These are phyloP conservation scores for Cyprinella venusta DNA, from an alignment of 2,797 vertebrate species.

Conservation along the genomic window DNA sequence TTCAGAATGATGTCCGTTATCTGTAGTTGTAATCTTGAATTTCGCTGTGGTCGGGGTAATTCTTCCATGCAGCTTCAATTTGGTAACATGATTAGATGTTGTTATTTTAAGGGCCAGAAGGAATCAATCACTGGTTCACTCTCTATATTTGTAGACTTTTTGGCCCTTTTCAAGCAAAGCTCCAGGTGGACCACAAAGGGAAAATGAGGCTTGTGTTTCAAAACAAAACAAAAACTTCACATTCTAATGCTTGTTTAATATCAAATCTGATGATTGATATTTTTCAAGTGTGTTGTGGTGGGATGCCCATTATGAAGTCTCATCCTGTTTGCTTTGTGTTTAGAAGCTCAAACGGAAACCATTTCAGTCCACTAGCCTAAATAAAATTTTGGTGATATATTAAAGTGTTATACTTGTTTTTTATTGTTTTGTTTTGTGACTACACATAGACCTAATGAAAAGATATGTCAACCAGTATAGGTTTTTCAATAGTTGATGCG, in stretches of 20 bases:
- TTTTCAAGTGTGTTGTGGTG: constrained; percentile 3
- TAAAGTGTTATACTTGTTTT: constrained; percentile 9
- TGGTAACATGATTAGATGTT: constrained; percentile 43
- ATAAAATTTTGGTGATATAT: constrained; percentile 53
- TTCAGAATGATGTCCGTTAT: constrained; percentile 35
- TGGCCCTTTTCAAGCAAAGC: constrained; percentile 14
- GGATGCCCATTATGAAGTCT: not conserved
- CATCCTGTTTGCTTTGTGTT: not conserved
- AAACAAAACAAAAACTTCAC: not conserved
- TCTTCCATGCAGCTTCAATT: constrained; percentile 39
- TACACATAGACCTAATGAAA: not conserved
- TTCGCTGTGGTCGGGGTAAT: constrained; percentile 37
- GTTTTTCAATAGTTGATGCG: not conserved
- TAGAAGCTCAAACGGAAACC: constrained; percentile 45
- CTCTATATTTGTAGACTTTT: not conserved
- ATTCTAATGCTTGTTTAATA: constrained; percentile 24
- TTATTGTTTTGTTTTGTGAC: not conserved
- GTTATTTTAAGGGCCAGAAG: constrained; percentile 38
- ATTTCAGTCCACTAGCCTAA: constrained; percentile 32
- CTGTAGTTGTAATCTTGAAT: constrained; percentile 36
- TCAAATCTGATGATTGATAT: constrained; percentile 21
- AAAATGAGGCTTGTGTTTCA: constrained; percentile 26
- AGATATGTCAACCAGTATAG: not conserved
- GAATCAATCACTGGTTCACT: constrained; percentile 37
- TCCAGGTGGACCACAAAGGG: constrained; percentile 20